Evolutionary conservation across 2,888 invertebrate genomes (phyloP), one percentile per base, ranked within the genome.

Genomic region (Ischnura elegans): DNA sequence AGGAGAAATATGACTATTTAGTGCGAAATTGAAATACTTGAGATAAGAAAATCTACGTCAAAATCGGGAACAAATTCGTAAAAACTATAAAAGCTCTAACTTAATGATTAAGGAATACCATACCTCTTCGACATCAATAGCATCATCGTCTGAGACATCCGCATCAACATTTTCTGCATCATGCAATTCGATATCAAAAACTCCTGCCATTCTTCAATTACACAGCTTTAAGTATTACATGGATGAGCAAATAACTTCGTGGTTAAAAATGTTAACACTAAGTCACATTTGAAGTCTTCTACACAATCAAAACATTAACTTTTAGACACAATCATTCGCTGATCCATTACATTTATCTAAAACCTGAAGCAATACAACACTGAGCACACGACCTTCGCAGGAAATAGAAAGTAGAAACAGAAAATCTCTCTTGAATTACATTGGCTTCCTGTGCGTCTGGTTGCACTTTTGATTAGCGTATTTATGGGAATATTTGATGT

Each of bases 171-270:
- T 95, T 13, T 95, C 97, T 94, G 96, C 96, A 95, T 98, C 97
- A 95, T 97, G 97, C 95, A 99, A 97, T 96, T 99, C 99, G 96
- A 99, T 97, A 97, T 99, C 98, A 96, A 99, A 99, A 96, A 99
- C 98, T 96, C 98, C 98, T 96, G 98, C 98, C 98, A 98, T 98
- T 90, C 90, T 90, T 90, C 90, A n/a, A 90, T 61, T 90, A 25
- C 55, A 90, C 43, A 45, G 90, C 61, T 90, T 66, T 66, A 43
- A 43, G 90, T 90, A 61, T 90, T 90, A 90, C 90, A 90, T 90
- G 90, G 61, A 90, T 90, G 90, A 90, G 61, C 61, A 61, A n/a
- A 66, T 90, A 90, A 90, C 90, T 55, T 90, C 45, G 55, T 90
- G 36, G 43, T 61, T 61, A 45, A 61, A 55, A 51, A 90, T 45